Conservation (phyloP, 2,113 vertebrate genomes). For the Sander vitreus region DNA sequence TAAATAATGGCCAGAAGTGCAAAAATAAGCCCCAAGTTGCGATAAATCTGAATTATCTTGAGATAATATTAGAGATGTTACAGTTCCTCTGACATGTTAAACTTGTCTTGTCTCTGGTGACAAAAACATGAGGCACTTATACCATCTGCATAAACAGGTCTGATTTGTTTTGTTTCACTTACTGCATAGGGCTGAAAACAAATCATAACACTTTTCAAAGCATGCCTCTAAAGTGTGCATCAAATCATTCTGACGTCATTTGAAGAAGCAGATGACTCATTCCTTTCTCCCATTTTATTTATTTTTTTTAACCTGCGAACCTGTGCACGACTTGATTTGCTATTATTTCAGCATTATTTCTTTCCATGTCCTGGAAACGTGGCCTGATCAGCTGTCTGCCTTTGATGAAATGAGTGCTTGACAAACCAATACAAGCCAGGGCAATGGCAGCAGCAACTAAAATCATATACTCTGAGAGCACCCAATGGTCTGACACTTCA, state of each 20-base stretch:
- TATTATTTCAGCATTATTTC: slow-evolving; percentile 40
- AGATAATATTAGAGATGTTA: slow-evolving; percentile 1
- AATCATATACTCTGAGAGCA: slow-evolving; percentile 72
- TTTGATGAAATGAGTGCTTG: slow-evolving; percentile 66
- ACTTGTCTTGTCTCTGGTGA: slow-evolving; percentile 18
- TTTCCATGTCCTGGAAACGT: slow-evolving; percentile 13
- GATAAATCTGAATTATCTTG: background rate
- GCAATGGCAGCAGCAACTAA: slow-evolving; percentile 64
- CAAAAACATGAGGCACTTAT: background rate
- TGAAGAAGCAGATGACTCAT: slow-evolving; percentile 29
- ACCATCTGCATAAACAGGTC: slow-evolving; percentile 17
- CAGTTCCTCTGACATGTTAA: background rate
- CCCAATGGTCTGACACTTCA: slow-evolving; percentile 79
- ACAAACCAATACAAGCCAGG: slow-evolving; percentile 63
- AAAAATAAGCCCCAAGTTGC: background rate
- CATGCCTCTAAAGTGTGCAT: slow-evolving; percentile 25
- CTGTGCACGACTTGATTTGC: slow-evolving; percentile 22
- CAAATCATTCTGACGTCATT: slow-evolving; percentile 39
- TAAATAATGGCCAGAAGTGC: background rate
- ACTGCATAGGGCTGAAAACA: slow-evolving; percentile 15
- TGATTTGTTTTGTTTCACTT: slow-evolving; percentile 14
- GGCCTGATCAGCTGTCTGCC: slow-evolving; percentile 62
- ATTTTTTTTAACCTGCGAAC: slow-evolving; percentile 3
- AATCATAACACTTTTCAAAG: slow-evolving; percentile 30
- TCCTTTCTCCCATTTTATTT: slow-evolving; percentile 9